Evolutionary conservation across 2,888 invertebrate genomes (phyloP).

Genomic region (Drepanosiphum platanoidis): DNA sequence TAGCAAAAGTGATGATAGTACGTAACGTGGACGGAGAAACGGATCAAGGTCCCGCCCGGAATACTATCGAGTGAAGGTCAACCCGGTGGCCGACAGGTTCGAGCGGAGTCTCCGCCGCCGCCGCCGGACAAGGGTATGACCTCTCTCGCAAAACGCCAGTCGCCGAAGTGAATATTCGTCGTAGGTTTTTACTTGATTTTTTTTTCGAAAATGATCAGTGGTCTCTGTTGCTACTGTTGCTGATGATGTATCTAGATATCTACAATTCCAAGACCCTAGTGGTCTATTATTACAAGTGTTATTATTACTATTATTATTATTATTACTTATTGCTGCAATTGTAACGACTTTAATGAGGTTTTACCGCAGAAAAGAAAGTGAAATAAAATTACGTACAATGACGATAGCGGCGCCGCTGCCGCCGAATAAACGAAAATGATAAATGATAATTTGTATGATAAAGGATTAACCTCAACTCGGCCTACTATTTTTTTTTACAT

Average conservation of each 20-base stretch:
- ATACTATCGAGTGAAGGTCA: conserved; percentile 35
- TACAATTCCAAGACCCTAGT: too few species aligned
- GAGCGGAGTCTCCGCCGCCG: not conserved
- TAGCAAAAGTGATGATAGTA: conserved; percentile 3
- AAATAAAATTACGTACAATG: not conserved
- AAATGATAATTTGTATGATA: not conserved
- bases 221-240: not conserved
- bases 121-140: conserved; percentile 33
- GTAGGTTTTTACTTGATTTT: too few species aligned
- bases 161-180: not conserved
- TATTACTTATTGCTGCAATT: not conserved
- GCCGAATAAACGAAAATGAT: not conserved
- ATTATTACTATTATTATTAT: not conserved
- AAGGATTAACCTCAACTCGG: not conserved
- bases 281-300: not conserved
- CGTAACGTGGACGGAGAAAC: conserved; percentile 36
- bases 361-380: not conserved
- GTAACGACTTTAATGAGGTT: not conserved
- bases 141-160: not conserved
- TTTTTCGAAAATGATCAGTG: not conserved
- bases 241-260: too few species aligned
- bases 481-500: too few species aligned
- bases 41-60: conserved; percentile 50
- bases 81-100: conserved; percentile 28
- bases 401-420: not conserved